A percentile compares a stretch with the other conserved stretches of the same genome.
These are phyloP conservation scores for Cotesia vestalis DNA, from an alignment of 1,140 invertebrate species.

Conservation along the genomic window DNA sequence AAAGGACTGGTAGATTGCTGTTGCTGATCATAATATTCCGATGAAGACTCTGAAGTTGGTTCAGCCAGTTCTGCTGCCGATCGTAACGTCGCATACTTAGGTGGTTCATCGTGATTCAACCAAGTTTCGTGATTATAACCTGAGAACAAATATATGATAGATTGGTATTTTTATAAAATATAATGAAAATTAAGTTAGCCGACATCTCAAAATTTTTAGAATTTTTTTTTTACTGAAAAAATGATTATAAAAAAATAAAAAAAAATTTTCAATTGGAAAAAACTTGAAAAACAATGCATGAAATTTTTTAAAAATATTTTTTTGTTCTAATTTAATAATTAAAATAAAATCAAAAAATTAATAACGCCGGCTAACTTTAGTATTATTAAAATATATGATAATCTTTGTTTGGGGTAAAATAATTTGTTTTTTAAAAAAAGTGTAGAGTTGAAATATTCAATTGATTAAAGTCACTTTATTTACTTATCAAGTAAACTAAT, in stretches of 20 bases:
- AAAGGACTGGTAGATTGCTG: constrained; percentile 53
- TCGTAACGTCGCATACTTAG: constrained; percentile 75
- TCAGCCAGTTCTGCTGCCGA: constrained; percentile 67
- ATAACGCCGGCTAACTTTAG: too few relatives aligned
- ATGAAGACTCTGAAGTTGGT: constrained; percentile 47
- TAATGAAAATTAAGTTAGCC: too few relatives aligned
- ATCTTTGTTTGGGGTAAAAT: too few relatives aligned
- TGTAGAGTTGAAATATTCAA: neutral
- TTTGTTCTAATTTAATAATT: too few relatives aligned
- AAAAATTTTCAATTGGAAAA: too few relatives aligned
- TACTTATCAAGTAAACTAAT: neutral
- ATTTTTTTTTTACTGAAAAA: too few relatives aligned
- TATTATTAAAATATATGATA: too few relatives aligned
- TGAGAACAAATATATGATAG: constrained; percentile 42
- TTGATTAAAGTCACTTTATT: neutral
- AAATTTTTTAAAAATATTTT: too few relatives aligned
- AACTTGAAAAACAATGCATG: too few relatives aligned
- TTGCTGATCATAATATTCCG: constrained; percentile 43
- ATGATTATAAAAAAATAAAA: too few relatives aligned
- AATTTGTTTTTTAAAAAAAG: neutral
- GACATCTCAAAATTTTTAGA: too few relatives aligned
- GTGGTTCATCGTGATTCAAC: constrained; percentile 64
- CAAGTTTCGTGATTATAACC: constrained; percentile 64
- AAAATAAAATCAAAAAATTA: too few relatives aligned
- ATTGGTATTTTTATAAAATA: neutral